Conservation (phyloP, 2,888 invertebrate genomes). For the Scrobipalpa atriplicella region DNA sequence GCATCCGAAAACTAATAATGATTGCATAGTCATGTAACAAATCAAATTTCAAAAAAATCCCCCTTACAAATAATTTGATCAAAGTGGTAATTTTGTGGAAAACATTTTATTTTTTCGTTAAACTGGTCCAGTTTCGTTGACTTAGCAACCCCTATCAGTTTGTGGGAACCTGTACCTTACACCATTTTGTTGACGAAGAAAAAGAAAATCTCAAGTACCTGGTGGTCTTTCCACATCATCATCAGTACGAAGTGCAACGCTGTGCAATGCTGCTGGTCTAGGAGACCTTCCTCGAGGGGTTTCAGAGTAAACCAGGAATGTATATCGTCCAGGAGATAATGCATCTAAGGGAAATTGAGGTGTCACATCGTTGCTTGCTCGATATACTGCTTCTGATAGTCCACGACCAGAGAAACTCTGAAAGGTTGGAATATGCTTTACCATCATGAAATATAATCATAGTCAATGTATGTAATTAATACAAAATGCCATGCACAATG, state of each 20-base stretch:
- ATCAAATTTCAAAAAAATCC: no score
- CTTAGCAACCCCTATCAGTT: no score
- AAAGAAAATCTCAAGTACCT: constrained; percentile 48
- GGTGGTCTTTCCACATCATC: constrained; percentile 71
- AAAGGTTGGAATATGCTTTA: not conserved
- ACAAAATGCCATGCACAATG: no score
- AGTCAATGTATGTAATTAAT: not conserved
- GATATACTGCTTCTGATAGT: constrained; percentile 80
- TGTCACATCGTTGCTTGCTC: constrained; percentile 82
- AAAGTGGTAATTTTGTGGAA: no score
- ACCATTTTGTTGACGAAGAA: no score
- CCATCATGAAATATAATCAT: no score
- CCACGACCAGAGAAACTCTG: constrained; percentile 77
- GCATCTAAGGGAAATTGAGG: constrained; percentile 89
- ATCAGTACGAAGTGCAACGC: constrained; percentile 73
- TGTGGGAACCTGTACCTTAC: no score
- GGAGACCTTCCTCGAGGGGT: constrained; percentile 92
- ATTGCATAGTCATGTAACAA: no score
- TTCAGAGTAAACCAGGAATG: constrained; percentile 90
- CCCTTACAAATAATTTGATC: no score
- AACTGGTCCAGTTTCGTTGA: no score
- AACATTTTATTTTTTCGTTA: no score
- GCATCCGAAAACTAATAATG: no score
- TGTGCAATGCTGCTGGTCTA: constrained; percentile 86
- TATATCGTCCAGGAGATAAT: constrained; percentile 90